These are phyloP conservation scores for Vanessa tameamea DNA, from an alignment of 1,140 invertebrate genomes.

Conservation along the genomic window DNA sequence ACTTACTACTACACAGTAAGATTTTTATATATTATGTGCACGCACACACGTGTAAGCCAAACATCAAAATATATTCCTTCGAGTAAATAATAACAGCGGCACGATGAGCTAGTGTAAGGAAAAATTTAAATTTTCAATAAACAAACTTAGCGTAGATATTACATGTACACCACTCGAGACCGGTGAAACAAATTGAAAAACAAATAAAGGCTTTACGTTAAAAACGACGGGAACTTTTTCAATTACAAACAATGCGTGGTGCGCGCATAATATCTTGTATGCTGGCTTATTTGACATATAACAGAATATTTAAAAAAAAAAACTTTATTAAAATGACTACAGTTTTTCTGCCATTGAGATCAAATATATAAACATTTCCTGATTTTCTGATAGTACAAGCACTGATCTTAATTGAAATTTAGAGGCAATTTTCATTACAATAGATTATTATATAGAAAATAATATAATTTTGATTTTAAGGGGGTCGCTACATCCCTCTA, in stretches of 20 bases:
- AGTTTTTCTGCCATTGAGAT: not conserved
- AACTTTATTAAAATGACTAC: not conserved
- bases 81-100: conserved; percentile 4
- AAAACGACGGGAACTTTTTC: conserved; percentile 76
- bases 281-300: conserved; percentile 32
- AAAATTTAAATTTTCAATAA: conserved; percentile 55
- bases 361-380: no score
- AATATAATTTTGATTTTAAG: no score
- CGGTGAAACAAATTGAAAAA: conserved; percentile 72
- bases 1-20: no score
- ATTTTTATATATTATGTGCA: no score
- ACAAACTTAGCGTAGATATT: conserved; percentile 57
- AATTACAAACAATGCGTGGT: conserved; percentile 77
- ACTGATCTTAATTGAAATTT: no score
- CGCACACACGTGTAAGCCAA: not conserved
- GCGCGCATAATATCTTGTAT: conserved; percentile 50
- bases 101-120: conserved; percentile 30
- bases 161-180: conserved; percentile 53
- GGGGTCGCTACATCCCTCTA: no score
- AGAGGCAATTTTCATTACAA: no score
- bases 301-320: conserved; percentile 18
- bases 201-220: conserved; percentile 75
- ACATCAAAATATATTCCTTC: not conserved
- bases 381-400: no score
- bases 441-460: no score